A percentile compares a stretch with the other conserved stretches of the same genome.
These are phyloP conservation scores for Montipora capitata DNA, from an alignment of 92 coral and sea anemone genomes.

Conservation along the genomic window DNA sequence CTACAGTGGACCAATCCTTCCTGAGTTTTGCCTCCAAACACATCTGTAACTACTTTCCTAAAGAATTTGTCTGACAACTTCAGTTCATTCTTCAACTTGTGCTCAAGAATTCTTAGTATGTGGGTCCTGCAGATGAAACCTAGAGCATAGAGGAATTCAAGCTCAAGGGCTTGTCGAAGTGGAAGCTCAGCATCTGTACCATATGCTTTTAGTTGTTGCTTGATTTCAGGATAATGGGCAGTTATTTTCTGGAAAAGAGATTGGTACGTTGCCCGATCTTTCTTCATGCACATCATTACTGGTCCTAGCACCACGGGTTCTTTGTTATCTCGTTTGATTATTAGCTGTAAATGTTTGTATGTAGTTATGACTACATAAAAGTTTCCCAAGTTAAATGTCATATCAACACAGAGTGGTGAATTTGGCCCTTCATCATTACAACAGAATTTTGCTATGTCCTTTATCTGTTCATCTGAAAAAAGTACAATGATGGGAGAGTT, in stretches of 20 bases:
- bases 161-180: constrained; percentile 59
- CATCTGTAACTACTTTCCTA: constrained; percentile 42
- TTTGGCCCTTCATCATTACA: constrained; percentile 55
- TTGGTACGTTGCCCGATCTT: constrained; percentile 65
- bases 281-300: constrained; percentile 67
- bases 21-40: constrained; percentile 69
- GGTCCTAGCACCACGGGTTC: constrained; percentile 72
- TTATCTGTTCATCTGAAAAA: constrained; percentile 47
- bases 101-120: constrained; percentile 67
- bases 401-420: constrained; percentile 60
- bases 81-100: constrained; percentile 67
- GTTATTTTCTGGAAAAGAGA: constrained; percentile 64
- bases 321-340: constrained; percentile 4
- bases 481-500: constrained; percentile 46
- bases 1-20: constrained; percentile 67
- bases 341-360: constrained; percentile 46
- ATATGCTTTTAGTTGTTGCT: constrained; percentile 47
- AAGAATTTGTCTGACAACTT: constrained; percentile 62
- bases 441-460: constrained; percentile 59
- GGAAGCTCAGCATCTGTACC: constrained; percentile 60
- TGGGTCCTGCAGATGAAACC: constrained; percentile 75
- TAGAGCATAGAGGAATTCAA: constrained; percentile 59
- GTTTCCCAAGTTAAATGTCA: constrained; percentile 54
- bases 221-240: constrained; percentile 51
- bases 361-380: constrained; percentile 59